Evolutionary conservation across 2,888 invertebrate species (phyloP).

Genomic region (Amiota mariae): DNA sequence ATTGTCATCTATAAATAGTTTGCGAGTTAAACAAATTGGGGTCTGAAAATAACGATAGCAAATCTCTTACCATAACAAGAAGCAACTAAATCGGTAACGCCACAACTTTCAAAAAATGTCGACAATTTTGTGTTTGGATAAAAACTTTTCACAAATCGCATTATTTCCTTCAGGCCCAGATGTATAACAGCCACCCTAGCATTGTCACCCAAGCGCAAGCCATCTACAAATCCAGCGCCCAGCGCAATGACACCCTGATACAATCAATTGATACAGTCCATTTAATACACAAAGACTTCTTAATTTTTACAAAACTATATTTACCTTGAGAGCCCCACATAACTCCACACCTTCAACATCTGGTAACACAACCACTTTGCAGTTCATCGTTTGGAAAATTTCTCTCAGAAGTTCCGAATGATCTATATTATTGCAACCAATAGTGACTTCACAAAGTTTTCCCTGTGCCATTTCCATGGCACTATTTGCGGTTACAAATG

Average conservation of each 20-base stretch:
- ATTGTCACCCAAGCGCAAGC: constrained; percentile 93
- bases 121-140: constrained; percentile 89
- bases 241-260: constrained; percentile 95
- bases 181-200: constrained; percentile 98
- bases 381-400: constrained; percentile 93
- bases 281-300: background rate
- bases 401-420: constrained; percentile 87
- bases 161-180: constrained; percentile 98
- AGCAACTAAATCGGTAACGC: constrained; percentile 96
- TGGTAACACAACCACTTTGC: constrained; percentile 93
- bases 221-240: constrained; percentile 97
- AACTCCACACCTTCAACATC: constrained; percentile 97
- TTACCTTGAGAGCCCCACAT: constrained; percentile 96
- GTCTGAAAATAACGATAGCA: background rate
- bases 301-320: background rate
- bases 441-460: constrained; percentile 98
- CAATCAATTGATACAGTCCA: background rate
- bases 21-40: background rate
- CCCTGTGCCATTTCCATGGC: constrained; percentile 97
- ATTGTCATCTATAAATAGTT: constrained; percentile 46
- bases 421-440: constrained; percentile 86
- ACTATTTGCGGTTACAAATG: constrained; percentile 98
- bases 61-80: constrained; percentile 87
- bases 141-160: constrained; percentile 93
- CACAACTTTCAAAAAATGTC: constrained; percentile 98